phyloP scores from a whole-genome alignment of 64 coral and sea anemone species.

The Trachythela sp. region DNA sequence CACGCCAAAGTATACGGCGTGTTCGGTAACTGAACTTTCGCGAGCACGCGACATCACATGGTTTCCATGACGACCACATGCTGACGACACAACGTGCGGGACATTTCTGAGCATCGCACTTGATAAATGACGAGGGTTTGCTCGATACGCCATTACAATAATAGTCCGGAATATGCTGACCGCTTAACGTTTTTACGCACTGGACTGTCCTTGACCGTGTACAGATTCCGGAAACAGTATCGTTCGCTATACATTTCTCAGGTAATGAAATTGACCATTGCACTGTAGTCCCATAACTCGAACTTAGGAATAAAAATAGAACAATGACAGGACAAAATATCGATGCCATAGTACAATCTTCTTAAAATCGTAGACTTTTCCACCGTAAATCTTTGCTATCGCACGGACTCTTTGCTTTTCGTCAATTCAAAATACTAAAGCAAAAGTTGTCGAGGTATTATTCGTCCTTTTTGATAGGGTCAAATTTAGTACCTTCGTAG shows the following conservation, averaged over 20 bases:
- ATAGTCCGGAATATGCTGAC: neutral
- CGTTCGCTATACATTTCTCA: neutral
- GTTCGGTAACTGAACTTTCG: neutral
- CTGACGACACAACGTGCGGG: neutral
- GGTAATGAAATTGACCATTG: neutral
- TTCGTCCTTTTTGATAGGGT: neutral
- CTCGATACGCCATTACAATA: neutral
- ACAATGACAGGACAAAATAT: neutral
- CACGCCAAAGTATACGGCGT: neutral
- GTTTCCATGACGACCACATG: neutral
- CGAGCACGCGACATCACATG: neutral
- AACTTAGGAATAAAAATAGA: too few species aligned
- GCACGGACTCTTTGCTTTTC: neutral
- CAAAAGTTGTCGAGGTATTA: neutral
- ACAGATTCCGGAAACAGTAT: neutral
- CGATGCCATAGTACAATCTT: neutral
- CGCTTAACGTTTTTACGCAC: neutral
- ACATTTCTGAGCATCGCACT: neutral
- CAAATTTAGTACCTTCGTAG: neutral
- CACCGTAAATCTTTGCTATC: neutral
- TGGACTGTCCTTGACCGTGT: neutral
- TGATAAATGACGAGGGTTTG: neutral
- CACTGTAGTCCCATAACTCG: neutral
- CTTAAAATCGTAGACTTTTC: neutral
- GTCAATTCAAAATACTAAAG: neutral